phyloP scores from a whole-genome alignment of 2,113 vertebrate species.

The Rhabdornis inornatus region DNA sequence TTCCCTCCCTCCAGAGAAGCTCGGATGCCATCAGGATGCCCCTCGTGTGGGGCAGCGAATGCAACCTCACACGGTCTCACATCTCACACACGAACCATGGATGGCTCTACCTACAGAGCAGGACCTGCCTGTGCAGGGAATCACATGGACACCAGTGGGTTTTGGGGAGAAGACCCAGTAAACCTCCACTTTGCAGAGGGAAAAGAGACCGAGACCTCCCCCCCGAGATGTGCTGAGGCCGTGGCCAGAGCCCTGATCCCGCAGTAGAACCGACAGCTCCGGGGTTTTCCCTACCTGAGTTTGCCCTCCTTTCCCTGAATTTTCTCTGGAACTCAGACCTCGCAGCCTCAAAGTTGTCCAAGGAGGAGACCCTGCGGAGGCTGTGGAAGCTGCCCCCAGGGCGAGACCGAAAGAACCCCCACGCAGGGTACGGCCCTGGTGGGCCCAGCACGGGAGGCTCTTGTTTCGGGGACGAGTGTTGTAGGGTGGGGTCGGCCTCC shows the following conservation, averaged over 20 bases:
- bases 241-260: not conserved
- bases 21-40: not conserved
- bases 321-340: constrained; percentile 78
- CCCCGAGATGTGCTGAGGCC: not conserved
- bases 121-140: not conserved
- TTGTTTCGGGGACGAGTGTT: constrained; percentile 55
- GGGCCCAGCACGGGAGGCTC: constrained; percentile 71
- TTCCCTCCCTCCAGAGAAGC: not conserved
- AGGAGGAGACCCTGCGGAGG: constrained; percentile 84
- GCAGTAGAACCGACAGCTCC: not conserved
- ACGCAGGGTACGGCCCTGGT: constrained; percentile 52
- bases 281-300: constrained; percentile 74
- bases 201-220: constrained; percentile 24
- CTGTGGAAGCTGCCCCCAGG: constrained; percentile 71
- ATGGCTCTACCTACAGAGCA: not conserved
- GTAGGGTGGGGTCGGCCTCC: constrained; percentile 32
- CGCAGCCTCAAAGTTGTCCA: constrained; percentile 83
- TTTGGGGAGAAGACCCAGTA: not conserved
- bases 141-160: not conserved
- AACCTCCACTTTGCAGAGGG: not conserved
- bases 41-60: not conserved
- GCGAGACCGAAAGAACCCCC: constrained; percentile 64
- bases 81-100: not conserved
- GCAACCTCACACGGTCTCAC: not conserved
- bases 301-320: constrained; percentile 69